Conservation (phyloP, 2,888 invertebrate species). For the Hirudinaria manillensis region DNA sequence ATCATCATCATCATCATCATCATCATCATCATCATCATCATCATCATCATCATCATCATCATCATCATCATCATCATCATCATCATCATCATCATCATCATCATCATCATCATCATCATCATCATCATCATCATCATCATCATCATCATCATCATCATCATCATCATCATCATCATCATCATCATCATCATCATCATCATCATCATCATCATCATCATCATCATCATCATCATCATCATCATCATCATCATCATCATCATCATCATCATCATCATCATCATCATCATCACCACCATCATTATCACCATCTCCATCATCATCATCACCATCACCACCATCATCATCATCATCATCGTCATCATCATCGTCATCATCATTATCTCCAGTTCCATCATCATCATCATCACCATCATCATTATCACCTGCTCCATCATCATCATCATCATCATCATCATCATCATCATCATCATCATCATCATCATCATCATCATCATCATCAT, state of each 20-base stretch:
- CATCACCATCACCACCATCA: background rate
- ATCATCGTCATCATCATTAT: too few relatives aligned
- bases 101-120: constrained; percentile 24
- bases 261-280: constrained; percentile 29
- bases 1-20: constrained; percentile 31
- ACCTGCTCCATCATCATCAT: constrained; percentile 24
- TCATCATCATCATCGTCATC: constrained; percentile 27
- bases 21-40: constrained; percentile 33
- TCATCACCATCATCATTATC: constrained; percentile 17
- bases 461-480: constrained; percentile 29
- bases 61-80: constrained; percentile 29
- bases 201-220: constrained; percentile 17
- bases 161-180: constrained; percentile 27
- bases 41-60: constrained; percentile 31
- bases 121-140: constrained; percentile 29
- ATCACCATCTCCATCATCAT: constrained; percentile 20
- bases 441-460: constrained; percentile 30
- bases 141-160: constrained; percentile 27
- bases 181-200: constrained; percentile 22
- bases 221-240: constrained; percentile 20
- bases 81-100: constrained; percentile 21
- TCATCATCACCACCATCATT: constrained; percentile 28
- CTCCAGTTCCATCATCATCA: background rate
- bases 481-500: constrained; percentile 34
- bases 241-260: constrained; percentile 27